These are phyloP conservation scores for Oreochromis mossambicus DNA, from an alignment of 2,797 vertebrate species.

Conservation along the genomic window DNA sequence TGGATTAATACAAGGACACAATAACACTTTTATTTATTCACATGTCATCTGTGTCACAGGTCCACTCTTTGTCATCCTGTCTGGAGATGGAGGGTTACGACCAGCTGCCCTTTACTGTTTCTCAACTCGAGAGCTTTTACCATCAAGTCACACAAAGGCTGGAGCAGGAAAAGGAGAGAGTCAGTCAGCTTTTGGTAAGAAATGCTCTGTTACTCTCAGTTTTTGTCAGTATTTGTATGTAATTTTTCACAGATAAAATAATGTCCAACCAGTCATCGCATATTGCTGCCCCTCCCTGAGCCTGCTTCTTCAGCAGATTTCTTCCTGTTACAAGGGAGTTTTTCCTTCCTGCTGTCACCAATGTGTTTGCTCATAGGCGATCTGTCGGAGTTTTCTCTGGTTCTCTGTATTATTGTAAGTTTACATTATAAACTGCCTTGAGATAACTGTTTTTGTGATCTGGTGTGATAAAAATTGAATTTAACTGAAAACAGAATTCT, in stretches of 20 bases:
- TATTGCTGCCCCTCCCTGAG: too few species aligned
- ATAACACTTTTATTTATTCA: background rate
- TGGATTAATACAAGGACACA: background rate
- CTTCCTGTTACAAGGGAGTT: too few species aligned
- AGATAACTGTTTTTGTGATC: background rate
- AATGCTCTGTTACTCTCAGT: background rate
- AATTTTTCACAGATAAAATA: too few species aligned
- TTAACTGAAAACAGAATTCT: background rate
- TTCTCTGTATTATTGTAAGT: too few species aligned
- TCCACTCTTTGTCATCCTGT: conserved; percentile 82
- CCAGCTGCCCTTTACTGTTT: conserved; percentile 79
- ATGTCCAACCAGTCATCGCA: too few species aligned
- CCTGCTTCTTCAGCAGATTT: too few species aligned
- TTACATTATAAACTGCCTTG: too few species aligned
- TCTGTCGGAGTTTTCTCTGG: too few species aligned
- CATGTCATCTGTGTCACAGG: conserved; percentile 40
- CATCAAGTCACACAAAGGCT: conserved; percentile 81
- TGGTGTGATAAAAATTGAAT: background rate
- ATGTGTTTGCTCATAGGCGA: too few species aligned
- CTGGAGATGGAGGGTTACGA: conserved; percentile 92
- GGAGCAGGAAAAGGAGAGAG: conserved; percentile 79
- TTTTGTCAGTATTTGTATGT: too few species aligned
- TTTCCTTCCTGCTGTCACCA: too few species aligned
- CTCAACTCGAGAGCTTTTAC: conserved; percentile 85
- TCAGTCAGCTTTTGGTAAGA: conserved; percentile 79